phyloP scores from a whole-genome alignment of 2,113 vertebrate genomes.

The Peromyscus leucopus region DNA sequence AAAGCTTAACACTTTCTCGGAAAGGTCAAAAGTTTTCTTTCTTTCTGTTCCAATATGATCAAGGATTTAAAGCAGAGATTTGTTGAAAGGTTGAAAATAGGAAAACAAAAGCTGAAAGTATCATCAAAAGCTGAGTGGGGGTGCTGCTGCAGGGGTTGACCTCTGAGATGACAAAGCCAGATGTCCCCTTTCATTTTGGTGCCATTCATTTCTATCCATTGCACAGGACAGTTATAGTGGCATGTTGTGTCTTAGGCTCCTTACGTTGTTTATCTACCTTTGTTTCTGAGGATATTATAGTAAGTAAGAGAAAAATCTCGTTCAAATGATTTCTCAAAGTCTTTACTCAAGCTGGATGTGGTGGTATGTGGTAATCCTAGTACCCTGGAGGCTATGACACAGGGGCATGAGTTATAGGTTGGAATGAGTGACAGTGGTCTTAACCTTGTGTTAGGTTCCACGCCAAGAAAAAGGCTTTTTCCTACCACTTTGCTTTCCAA shows the following conservation, averaged over 20 bases:
- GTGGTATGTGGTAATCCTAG: not conserved
- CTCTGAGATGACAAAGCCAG: not conserved
- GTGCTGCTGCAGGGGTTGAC: not conserved
- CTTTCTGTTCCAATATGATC: slow-evolving; percentile 35
- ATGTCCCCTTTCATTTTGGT: not conserved
- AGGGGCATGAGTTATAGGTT: not conserved
- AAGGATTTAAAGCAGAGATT: slow-evolving; percentile 32
- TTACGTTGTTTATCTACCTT: not conserved
- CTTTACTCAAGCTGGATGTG: not conserved
- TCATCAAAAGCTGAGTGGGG: not conserved
- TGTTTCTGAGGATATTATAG: not conserved
- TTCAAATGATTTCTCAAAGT: not conserved
- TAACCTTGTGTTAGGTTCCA: not conserved
- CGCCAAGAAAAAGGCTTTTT: not conserved
- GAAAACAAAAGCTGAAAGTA: slow-evolving; percentile 44
- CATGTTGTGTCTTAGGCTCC: not conserved
- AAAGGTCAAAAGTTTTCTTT: not conserved
- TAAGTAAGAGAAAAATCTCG: not conserved
- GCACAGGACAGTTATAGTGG: not conserved
- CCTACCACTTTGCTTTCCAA: not conserved
- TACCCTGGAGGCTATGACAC: not conserved
- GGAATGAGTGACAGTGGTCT: not conserved
- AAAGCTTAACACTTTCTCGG: not conserved
- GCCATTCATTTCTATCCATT: not conserved
- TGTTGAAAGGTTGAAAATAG: slow-evolving; percentile 57